phyloP scores from a whole-genome alignment of 53 echinoderm and acorn worm genomes.

The Hippasteria phrygiana region DNA sequence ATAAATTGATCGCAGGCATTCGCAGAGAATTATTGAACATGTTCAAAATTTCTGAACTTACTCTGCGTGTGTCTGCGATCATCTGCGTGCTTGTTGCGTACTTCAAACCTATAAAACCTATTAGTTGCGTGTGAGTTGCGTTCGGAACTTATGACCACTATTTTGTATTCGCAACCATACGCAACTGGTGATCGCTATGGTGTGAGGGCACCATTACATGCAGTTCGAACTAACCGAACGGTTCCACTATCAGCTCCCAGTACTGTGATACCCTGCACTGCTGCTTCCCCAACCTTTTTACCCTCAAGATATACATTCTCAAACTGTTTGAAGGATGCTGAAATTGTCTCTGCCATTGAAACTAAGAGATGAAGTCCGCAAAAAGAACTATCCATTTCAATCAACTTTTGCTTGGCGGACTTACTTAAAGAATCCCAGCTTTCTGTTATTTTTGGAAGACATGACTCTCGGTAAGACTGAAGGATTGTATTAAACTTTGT shows the following conservation, averaged over 20 bases:
- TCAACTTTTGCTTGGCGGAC: conserved; percentile 17
- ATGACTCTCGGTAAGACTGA: background rate
- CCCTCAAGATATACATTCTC: conserved; percentile 36
- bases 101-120: too few species aligned
- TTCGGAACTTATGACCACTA: too few species aligned
- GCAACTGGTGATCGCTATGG: too few species aligned
- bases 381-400: conserved; percentile 11
- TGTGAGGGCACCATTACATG: too few species aligned
- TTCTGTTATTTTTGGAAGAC: background rate
- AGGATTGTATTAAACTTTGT: conserved; percentile 7
- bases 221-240: conserved; percentile 23
- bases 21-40: too few species aligned
- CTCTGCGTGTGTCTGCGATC: too few species aligned
- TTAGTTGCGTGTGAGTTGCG: too few species aligned
- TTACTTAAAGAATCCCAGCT: conserved; percentile 1
- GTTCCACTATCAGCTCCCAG: conserved; percentile 46
- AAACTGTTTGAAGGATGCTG: conserved; percentile 12
- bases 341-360: conserved; percentile 46
- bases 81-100: too few species aligned
- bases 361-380: conserved; percentile 39
- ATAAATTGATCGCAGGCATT: too few species aligned
- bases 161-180: too few species aligned
- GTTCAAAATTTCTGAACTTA: too few species aligned
- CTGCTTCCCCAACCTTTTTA: conserved; percentile 11
- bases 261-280: background rate